Base-by-base conservation (phyloP, 2,888 invertebrate genomes). In the Altica lythri region DNA sequence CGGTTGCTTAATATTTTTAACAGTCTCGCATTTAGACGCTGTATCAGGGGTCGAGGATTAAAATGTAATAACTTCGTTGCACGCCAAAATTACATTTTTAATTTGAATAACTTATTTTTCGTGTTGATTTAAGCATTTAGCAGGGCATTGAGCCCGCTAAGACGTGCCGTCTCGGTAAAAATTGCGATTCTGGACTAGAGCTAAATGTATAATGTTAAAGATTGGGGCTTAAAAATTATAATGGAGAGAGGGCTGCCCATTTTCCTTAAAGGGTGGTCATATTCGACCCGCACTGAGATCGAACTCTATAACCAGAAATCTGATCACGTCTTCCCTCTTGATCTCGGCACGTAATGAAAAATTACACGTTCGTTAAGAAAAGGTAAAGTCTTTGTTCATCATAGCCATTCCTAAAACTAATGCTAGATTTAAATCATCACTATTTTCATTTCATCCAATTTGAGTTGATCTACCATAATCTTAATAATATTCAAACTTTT, bases 181-280 rank as follows among this genome's bases (percentile, higher is more conserved):
- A 84, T 83, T 84, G 83, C 83, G 83, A 83, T 84, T 83, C 82
- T 79, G 79, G 80, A 81, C 81, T 81, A 83, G 83, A 83, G 83
- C 83, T 83, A 83, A 83, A 81, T 83, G 82, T 83, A 82, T 82
- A 84, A 83, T 83, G 83, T 83, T 81, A 80, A 82, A 83, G 83
- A 83, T 83, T 83, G 84, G 83, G 78, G 84, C 84, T 84, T 84
- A 84, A 84, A 84, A 84, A 83, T 83, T 84, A 84, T 84, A 83
- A 84, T 83, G 82, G 83, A 65, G 70, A 68, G 72, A 70, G 78
- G 78, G n/a, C n/a, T 50, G 44, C 40, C 49, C 56, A 47, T 50
- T 55, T 53, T 55, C 47, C 42, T 44, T 45, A 53, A 55, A 32
- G 49, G 40, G 49, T 52, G 59, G 57, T 57, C 59, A 43, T 55